Percentiles rank a stretch among this genome's conserved stretches.
phyloP scores from a whole-genome alignment of 1,140 invertebrate species.

The Apolygus lucorum region DNA sequence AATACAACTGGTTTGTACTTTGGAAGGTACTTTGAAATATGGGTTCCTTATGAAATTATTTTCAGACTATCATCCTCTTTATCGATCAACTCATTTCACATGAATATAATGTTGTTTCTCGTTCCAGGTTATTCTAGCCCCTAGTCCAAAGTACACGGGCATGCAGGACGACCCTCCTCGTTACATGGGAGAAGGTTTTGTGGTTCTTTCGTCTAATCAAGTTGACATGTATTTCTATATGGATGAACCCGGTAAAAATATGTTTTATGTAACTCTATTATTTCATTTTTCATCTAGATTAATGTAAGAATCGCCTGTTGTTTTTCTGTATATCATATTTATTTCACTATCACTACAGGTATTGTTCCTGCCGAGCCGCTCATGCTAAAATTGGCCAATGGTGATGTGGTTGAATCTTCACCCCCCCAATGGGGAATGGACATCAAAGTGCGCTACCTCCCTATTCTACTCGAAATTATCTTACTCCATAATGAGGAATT shows the following conservation, averaged over 20 bases:
- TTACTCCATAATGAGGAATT: no score
- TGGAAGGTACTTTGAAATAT: no score
- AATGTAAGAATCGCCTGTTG: no score
- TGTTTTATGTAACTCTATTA: not conserved
- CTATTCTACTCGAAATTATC: no score
- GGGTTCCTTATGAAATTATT: not conserved
- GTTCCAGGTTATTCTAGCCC: slow-evolving; percentile 77
- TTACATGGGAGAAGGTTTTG: slow-evolving; percentile 97
- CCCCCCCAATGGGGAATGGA: slow-evolving; percentile 91
- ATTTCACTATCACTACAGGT: no score
- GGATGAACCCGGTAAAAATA: slow-evolving; percentile 70
- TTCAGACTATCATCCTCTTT: not conserved
- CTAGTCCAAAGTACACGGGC: slow-evolving; percentile 87
- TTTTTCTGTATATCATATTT: no score
- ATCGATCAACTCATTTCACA: not conserved
- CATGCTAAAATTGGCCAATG: slow-evolving; percentile 81
- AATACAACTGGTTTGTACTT: no score
- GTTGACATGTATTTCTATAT: slow-evolving; percentile 93
- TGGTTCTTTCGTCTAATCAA: slow-evolving; percentile 88
- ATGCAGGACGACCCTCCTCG: slow-evolving; percentile 90
- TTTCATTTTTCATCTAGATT: no score
- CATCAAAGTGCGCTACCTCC: slow-evolving; percentile 56
- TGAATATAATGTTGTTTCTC: slow-evolving; percentile 25
- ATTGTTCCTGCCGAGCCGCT: slow-evolving; percentile 83
- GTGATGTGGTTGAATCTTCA: slow-evolving; percentile 82